Conservation (phyloP, 2,113 vertebrate genomes). For the Strix aluco region DNA sequence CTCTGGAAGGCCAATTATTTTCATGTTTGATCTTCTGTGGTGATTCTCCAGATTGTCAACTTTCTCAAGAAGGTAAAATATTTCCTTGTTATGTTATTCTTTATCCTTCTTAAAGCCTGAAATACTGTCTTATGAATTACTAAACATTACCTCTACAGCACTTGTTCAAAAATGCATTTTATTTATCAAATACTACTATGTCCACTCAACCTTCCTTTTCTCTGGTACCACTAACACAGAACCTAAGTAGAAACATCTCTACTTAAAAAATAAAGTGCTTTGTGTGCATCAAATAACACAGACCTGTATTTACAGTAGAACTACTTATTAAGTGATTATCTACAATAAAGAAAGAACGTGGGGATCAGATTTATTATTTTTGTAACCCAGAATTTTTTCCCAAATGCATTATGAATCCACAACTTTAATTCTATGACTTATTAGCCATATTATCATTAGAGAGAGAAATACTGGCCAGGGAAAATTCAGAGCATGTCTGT, state of each 20-base stretch:
- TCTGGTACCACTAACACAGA: not conserved
- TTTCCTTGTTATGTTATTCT: slow-evolving; percentile 8
- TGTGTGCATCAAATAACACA: not conserved
- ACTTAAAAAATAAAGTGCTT: not conserved
- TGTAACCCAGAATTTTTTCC: not conserved
- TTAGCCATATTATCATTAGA: not conserved
- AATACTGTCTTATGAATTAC: slow-evolving; percentile 15
- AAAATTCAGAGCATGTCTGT: not conserved
- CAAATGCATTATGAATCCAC: not conserved
- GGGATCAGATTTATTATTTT: not conserved
- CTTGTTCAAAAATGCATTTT: not conserved
- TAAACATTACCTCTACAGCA: not conserved
- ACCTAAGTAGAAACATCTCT: not conserved
- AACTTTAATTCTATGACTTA: not conserved
- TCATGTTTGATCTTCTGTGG: not conserved
- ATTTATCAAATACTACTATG: not conserved
- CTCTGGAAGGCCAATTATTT: slow-evolving; percentile 41
- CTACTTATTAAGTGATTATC: not conserved
- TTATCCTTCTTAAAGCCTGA: slow-evolving; percentile 16
- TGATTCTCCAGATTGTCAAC: slow-evolving; percentile 9
- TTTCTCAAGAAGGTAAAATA: slow-evolving; percentile 9
- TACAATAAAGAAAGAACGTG: not conserved
- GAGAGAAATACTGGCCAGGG: not conserved
- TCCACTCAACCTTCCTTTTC: not conserved
- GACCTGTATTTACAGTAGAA: not conserved